Base-by-base conservation (phyloP, 2,113 vertebrate genomes). In the Regulus satrapa region DNA sequence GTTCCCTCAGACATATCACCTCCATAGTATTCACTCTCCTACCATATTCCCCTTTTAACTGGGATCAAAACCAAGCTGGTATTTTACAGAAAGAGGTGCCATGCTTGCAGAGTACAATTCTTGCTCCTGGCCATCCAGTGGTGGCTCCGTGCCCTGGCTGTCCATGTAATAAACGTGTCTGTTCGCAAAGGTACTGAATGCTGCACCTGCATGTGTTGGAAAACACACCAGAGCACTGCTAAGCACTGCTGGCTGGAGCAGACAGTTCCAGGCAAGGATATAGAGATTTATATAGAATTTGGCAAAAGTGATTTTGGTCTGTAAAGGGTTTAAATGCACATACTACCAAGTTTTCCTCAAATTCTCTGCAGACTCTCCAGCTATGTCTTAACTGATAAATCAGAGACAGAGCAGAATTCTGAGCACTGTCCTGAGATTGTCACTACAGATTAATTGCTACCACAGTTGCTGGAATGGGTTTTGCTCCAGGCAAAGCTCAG, bases 371-470 rank as follows among this genome's bases (percentile, higher is more conserved):
- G 74, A 64, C 26, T 73, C 41, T 85, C 67, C 62, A 73, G 52
- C 58, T 73, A 4, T 19, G 82, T 79, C 85, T 85, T 85, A 79
- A 79, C 62, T 32, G 62, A 96, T 95, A 95, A 94, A 94, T 88
- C 90, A 88, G 62, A 85, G 36, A 40, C 25, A 62, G 34, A 32
- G 45, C 25, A 82, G 63, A 69, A 82, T 45, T 82, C 88, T 93
- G 78, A 94, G 68, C 17, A 11, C 66, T 89, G 71, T 90, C 62
- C 71, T 92, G 85, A 90, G 68, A 43, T 36, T 96, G 92, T 93
- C 95, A 93, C 82, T 85, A 73, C 31, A 82, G 54, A 94, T 96
- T 85, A 94, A 75, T 79, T 91, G 85, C 25, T 76, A 73, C 31
- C 36, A 64, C 8, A n/a, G 69, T 61, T 40, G 38, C 59, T 63